These are phyloP conservation scores for Drosophila leonis DNA, from an alignment of 2,888 invertebrate species.

Conservation along the genomic window DNA sequence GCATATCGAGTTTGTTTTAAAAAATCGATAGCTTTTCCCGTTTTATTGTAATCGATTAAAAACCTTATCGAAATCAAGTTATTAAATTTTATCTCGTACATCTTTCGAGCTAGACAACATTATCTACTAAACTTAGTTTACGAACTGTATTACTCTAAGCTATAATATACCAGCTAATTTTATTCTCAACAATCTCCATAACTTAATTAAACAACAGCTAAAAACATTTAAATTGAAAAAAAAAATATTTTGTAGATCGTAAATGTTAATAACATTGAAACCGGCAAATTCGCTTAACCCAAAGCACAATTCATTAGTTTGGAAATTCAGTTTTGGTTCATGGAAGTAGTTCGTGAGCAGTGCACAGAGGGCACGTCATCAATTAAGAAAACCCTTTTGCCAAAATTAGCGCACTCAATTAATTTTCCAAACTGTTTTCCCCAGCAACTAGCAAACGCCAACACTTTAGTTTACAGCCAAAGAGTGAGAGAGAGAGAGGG, in stretches of 20 bases:
- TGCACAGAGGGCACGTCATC: conserved; percentile 48
- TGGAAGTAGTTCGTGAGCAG: conserved; percentile 31
- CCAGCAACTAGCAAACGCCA: conserved; percentile 29
- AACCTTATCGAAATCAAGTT: too few relatives aligned
- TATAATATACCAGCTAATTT: neutral
- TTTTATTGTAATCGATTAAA: too few relatives aligned
- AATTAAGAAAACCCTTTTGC: conserved; percentile 74
- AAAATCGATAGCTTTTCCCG: too few relatives aligned
- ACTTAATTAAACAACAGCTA: neutral
- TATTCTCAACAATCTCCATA: neutral
- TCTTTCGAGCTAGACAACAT: too few relatives aligned
- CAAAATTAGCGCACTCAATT: conserved; percentile 79
- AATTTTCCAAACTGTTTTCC: conserved; percentile 71
- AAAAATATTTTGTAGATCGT: neutral
- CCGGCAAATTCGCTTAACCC: conserved; percentile 9
- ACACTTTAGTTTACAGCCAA: conserved; percentile 44
- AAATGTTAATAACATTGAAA: conserved; percentile 1
- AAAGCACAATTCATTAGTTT: conserved; percentile 16
- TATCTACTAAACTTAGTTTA: neutral
- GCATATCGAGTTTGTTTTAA: too few relatives aligned
- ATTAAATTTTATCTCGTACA: too few relatives aligned
- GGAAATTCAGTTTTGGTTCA: conserved; percentile 13
- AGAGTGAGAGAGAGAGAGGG: neutral
- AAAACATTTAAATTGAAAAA: neutral
- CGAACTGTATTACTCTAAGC: neutral